These are phyloP conservation scores for Eupeodes latifasciatus DNA, from an alignment of 2,888 invertebrate species.

Conservation along the genomic window DNA sequence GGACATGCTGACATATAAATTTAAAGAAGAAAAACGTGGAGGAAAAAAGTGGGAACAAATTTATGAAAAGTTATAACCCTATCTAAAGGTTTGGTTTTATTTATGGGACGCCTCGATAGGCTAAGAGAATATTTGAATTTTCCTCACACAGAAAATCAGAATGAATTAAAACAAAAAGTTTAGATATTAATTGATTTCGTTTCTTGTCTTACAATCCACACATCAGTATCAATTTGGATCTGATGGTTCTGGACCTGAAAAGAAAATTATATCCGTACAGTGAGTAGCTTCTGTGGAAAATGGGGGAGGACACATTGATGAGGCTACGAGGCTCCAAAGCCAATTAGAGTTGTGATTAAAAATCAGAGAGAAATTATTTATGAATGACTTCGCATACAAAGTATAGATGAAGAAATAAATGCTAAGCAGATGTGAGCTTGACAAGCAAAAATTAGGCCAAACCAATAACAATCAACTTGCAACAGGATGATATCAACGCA, in stretches of 20 bases:
- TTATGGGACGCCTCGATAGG: slow-evolving; percentile 69
- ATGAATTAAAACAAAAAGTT: slow-evolving; percentile 35
- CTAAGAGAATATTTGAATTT: slow-evolving; percentile 62
- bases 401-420: slow-evolving; percentile 40
- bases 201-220: slow-evolving; percentile 41
- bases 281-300: too few species aligned
- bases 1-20: slow-evolving; percentile 71
- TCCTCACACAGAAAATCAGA: slow-evolving; percentile 28
- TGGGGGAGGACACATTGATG: background rate
- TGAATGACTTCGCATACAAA: slow-evolving; percentile 11
- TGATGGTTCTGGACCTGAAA: background rate
- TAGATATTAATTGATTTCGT: slow-evolving; percentile 58
- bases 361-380: slow-evolving; percentile 40
- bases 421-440: slow-evolving; percentile 66
- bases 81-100: slow-evolving; percentile 58
- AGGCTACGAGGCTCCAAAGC: slow-evolving; percentile 1
- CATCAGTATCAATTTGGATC: slow-evolving; percentile 43
- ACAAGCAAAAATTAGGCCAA: slow-evolving; percentile 62
- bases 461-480: slow-evolving; percentile 57
- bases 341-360: slow-evolving; percentile 65
- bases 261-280: background rate
- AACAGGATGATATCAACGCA: background rate
- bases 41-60: slow-evolving; percentile 63
- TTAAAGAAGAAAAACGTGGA: slow-evolving; percentile 17
- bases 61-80: slow-evolving; percentile 74